Percentiles rank a stretch among this genome's conserved stretches.
These are phyloP conservation scores for Ectropis grisescens DNA, from an alignment of 1,140 invertebrate species.

Conservation along the genomic window DNA sequence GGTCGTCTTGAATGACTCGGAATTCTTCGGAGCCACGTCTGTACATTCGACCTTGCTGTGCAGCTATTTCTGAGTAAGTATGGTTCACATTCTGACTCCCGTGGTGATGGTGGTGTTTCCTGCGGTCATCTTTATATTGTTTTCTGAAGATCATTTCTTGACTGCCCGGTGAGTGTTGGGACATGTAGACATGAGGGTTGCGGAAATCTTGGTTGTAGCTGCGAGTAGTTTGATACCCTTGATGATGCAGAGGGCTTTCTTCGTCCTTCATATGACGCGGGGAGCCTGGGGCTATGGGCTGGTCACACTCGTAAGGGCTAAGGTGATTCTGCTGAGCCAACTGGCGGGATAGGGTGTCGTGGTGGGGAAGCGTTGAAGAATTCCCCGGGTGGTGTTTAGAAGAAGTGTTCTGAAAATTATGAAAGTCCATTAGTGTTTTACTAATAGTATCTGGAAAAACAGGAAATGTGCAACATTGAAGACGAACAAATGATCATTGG, in stretches of 20 bases:
- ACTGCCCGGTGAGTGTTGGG: conserved; percentile 60
- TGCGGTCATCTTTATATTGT: conserved; percentile 56
- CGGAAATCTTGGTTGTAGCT: conserved; percentile 75
- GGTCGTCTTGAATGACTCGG: conserved; percentile 75
- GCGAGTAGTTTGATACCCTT: conserved; percentile 54
- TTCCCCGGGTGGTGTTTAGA: conserved; percentile 62
- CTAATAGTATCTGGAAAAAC: conserved; percentile 10
- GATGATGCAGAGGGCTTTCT: conserved; percentile 52
- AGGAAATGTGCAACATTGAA: too few relatives aligned
- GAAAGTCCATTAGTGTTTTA: conserved; percentile 1
- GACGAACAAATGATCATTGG: too few relatives aligned
- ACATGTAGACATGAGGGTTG: conserved; percentile 62
- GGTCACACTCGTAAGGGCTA: conserved; percentile 48
- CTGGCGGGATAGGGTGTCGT: conserved; percentile 53
- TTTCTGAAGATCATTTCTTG: conserved; percentile 63
- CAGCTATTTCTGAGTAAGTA: conserved; percentile 73
- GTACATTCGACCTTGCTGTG: conserved; percentile 59
- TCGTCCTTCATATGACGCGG: conserved; percentile 49
- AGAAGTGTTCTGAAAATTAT: conserved; percentile 63
- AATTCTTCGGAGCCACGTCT: conserved; percentile 63
- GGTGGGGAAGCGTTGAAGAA: conserved; percentile 52
- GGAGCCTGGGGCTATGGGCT: conserved; percentile 30
- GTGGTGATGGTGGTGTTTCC: conserved; percentile 58
- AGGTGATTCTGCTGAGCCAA: conserved; percentile 43
- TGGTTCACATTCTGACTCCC: conserved; percentile 66